Base-by-base conservation (phyloP, 2,797 vertebrate genomes). In the Vultur gryphus region DNA sequence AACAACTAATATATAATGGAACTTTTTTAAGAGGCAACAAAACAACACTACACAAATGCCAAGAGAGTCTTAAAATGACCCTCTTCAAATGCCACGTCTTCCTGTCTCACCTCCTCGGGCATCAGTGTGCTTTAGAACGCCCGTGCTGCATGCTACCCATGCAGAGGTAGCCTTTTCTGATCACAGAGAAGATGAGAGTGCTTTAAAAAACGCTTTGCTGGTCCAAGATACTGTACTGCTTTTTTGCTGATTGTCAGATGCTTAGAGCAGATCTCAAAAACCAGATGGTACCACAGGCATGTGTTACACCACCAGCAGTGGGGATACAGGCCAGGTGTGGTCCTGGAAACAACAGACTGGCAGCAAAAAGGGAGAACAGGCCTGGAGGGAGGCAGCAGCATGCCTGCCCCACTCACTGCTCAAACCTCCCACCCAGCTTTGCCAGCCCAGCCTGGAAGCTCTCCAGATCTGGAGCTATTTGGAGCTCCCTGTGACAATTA, bases 141-240 rank as follows among this genome's bases (percentile, higher is more conserved):
- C 25, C 0, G 0, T 25, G 49, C 33, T 71, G 69, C 33, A 39
- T n/a, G 33, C 49, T 43, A 29, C 13, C 65, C 2, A 4, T 12
- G 14, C 33, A 86, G 17, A 75, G 15, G 19, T 6, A 20, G 46
- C 9, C 15, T 62, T 28, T 81, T 14, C 61, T 11, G 2, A 57
- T 2, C 16, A 49, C 41, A 37, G n/a, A 55, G 54, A 39, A 55
- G 39, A 25, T 0, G 8, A 39, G 16, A 41, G 21, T 8, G 39
- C 46, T 80, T 79, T 65, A 64, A 77, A 72, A 87, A 61, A 4
- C 2, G 3, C 9, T 10, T 17, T 31, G 39, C 28, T 33, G 35
- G 21, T 54, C 25, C 37, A 37, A 59, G 57, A 65, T 9, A 71
- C 62, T 19, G 23, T 4, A 58, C 13, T 48, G 39, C 7, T 12